A percentile compares a stretch with the other conserved stretches of the same genome.
phyloP scores from a whole-genome alignment of 2,113 vertebrate species.

The Synodontis membranacea region DNA sequence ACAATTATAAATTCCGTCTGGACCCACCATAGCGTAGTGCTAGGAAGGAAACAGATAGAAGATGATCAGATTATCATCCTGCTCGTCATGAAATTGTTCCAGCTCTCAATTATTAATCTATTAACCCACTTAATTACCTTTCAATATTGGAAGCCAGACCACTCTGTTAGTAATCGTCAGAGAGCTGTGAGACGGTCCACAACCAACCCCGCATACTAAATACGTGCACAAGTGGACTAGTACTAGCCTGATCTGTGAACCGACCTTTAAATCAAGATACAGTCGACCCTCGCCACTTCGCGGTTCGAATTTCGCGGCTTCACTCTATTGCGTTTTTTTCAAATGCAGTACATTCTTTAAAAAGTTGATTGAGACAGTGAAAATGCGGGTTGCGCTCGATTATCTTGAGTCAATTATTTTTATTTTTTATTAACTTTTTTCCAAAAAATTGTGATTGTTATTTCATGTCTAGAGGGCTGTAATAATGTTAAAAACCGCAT shows the following conservation, averaged over 20 bases:
- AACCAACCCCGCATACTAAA: constrained; percentile 37
- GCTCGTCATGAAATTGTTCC: neutral
- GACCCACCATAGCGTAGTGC: neutral
- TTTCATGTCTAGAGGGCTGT: too few species aligned
- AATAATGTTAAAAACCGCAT: too few species aligned
- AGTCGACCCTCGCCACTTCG: too few species aligned
- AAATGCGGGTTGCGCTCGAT: too few species aligned
- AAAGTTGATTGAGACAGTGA: too few species aligned
- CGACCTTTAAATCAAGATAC: neutral
- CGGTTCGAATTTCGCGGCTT: too few species aligned
- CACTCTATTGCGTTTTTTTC: too few species aligned
- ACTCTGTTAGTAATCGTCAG: constrained; percentile 11
- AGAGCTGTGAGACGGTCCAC: neutral
- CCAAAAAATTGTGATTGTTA: too few species aligned
- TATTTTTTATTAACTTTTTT: too few species aligned
- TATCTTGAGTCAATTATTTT: too few species aligned
- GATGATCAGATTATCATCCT: neutral
- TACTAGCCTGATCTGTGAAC: neutral
- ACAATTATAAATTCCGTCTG: neutral
- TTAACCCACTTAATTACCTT: neutral
- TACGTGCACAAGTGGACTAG: neutral
- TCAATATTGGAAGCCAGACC: constrained; percentile 20
- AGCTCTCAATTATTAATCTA: neutral
- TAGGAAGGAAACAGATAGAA: neutral
- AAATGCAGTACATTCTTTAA: too few species aligned